Base-by-base conservation (phyloP, 2,888 invertebrate genomes). In the Apamea monoglypha region DNA sequence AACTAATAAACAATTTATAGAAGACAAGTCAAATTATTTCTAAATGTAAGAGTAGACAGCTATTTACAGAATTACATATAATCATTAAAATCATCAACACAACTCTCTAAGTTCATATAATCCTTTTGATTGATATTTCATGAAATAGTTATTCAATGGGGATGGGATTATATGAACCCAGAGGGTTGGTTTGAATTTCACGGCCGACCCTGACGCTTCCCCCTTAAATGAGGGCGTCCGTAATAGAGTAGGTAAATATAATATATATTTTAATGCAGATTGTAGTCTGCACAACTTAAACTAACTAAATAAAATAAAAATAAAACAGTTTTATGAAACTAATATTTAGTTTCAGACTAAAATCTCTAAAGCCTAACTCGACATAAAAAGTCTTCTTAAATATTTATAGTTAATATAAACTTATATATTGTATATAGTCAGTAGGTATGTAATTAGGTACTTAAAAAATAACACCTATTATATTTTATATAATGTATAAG, bases 401-500 rank as follows among this genome's bases (percentile, higher is more conserved):
- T 59, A 40, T 50, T 21, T 50, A 50, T 61, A 79, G 3, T n/a
- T 18, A 80, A 59, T 59, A 36, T 50, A 72, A 80, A 72, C 21
- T 66, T 71, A 59, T 29, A 47, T 10, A 50, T 47, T n/a, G n/a
- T n/a, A 32, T 10, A 50, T 64, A 64, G 29, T 70, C 53, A 80
- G 40, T 40, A 40, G 40, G 32, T 66, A 78, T 50, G 61, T 77
- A 61, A 59, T 76, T 64, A n/a, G 1, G 47, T 78, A 68, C 53
- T 78, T 66, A 29, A 29, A 50, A 70, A 61, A 36, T 36, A 70
- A 36, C n/a, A 18, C 6, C 18, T 70, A 64, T 18, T 71, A 16
- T 71, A 56, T 72, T 66, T 56, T 7, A 80, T 70, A 56, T 18
- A n/a, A 50, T 63, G 12, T 76, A 64, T 59, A 78, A 59, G 47